Conservation (phyloP, 1,140 invertebrate species). For the Argopecten irradians region DNA sequence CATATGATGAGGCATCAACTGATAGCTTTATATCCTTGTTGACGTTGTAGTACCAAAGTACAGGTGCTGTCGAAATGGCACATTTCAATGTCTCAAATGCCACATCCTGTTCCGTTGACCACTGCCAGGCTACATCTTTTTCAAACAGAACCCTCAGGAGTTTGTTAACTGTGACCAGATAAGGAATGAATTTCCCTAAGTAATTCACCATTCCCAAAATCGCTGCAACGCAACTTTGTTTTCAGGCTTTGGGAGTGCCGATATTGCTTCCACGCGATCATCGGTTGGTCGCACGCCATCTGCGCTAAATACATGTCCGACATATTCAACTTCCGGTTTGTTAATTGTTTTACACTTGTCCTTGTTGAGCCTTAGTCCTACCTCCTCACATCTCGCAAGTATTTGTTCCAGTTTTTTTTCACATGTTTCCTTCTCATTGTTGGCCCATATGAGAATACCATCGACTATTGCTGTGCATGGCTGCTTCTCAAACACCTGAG, state of each 20-base stretch:
- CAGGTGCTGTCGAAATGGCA: conserved; percentile 60
- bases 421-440: conserved; percentile 64
- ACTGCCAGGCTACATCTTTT: conserved; percentile 38
- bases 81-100: conserved; percentile 46
- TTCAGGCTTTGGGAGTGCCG: not conserved
- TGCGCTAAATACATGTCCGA: not conserved
- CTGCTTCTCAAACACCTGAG: conserved; percentile 68
- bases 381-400: conserved; percentile 66
- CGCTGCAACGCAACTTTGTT: not conserved
- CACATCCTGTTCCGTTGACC: conserved; percentile 37
- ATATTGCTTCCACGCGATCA: not conserved
- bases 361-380: conserved; percentile 67
- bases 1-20: conserved; percentile 59
- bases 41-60: conserved; percentile 73
- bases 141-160: conserved; percentile 34
- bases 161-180: conserved; percentile 23
- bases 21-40: conserved; percentile 62
- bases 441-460: conserved; percentile 71
- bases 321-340: not conserved
- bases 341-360: conserved; percentile 62
- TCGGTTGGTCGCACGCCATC: not conserved
- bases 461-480: conserved; percentile 69
- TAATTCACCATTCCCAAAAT: conserved; percentile 47
- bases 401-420: conserved; percentile 68
- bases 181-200: conserved; percentile 35